These are phyloP conservation scores for Simalia tracyae DNA, from an alignment of 2,797 vertebrate genomes.

Conservation along the genomic window DNA sequence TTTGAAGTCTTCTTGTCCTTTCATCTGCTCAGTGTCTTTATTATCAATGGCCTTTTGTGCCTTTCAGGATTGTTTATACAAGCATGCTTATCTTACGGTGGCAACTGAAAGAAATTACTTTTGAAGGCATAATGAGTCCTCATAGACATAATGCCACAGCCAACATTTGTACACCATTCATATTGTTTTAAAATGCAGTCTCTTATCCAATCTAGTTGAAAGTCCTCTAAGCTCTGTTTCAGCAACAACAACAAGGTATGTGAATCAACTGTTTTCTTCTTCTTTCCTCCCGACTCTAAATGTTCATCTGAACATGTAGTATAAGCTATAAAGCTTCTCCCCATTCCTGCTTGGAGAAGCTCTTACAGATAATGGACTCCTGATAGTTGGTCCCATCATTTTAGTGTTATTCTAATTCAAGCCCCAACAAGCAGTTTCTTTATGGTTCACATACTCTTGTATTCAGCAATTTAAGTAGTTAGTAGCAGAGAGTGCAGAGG, in stretches of 20 bases:
- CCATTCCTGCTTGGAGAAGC: no score
- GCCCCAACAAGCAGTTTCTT: no score
- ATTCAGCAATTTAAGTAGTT: no score
- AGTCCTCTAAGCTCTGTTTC: neutral
- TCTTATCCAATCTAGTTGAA: neutral
- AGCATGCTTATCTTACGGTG: neutral
- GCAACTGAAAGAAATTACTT: neutral
- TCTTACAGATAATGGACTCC: no score
- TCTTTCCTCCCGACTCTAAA: no score
- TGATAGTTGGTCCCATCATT: no score
- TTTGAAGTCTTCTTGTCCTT: neutral
- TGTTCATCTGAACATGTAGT: no score
- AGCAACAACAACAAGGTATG: neutral
- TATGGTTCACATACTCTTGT: no score
- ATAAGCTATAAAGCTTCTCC: no score
- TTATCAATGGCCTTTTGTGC: conserved; percentile 6
- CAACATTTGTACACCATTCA: neutral
- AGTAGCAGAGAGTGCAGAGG: no score
- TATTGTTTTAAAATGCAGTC: neutral
- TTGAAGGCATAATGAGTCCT: neutral
- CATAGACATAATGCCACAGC: neutral
- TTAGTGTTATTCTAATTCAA: no score
- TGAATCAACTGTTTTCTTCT: neutral
- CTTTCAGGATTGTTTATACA: neutral
- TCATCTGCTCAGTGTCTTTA: neutral